These are phyloP conservation scores for Malacosoma neustria DNA, from an alignment of 2,888 invertebrate genomes.

Conservation along the genomic window DNA sequence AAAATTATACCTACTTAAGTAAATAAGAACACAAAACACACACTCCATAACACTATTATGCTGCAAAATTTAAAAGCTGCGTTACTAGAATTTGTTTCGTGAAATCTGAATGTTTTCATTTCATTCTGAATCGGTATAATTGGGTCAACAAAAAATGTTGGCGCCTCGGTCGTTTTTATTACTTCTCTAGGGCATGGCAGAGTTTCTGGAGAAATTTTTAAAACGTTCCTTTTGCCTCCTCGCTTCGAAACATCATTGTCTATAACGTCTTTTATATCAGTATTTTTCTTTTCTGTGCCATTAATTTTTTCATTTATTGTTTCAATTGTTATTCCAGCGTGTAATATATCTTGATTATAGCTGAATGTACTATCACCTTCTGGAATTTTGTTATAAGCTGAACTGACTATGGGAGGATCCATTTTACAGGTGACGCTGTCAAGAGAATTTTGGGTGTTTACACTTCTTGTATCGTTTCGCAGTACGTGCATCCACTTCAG, in stretches of 20 bases:
- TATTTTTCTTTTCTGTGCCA: slow-evolving; percentile 39
- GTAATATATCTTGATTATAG: slow-evolving; percentile 49
- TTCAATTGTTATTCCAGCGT: slow-evolving; percentile 50
- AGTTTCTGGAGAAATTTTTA: slow-evolving; percentile 56
- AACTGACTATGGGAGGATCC: slow-evolving; percentile 67
- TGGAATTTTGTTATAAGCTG: slow-evolving; percentile 62
- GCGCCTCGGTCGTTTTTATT: slow-evolving; percentile 46
- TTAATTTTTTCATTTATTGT: slow-evolving; percentile 47
- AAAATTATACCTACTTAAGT: slow-evolving; percentile 38
- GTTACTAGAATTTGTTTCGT: slow-evolving; percentile 40
- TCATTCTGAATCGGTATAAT: slow-evolving; percentile 63
- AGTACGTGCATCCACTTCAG: slow-evolving; percentile 86
- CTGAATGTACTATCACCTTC: slow-evolving; percentile 41
- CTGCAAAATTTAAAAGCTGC: slow-evolving; percentile 19
- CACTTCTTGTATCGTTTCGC: slow-evolving; percentile 83
- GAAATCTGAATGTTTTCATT: slow-evolving; percentile 63
- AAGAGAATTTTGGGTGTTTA: slow-evolving; percentile 78
- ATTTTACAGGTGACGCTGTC: slow-evolving; percentile 83
- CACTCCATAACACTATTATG: slow-evolving; percentile 37
- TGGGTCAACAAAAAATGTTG: slow-evolving; percentile 48
- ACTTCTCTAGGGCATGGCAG: slow-evolving; percentile 54
- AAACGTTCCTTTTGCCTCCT: slow-evolving; percentile 47
- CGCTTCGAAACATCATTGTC: slow-evolving; percentile 40
- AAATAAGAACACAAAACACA: slow-evolving; percentile 50
- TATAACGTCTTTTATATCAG: slow-evolving; percentile 27